Base-by-base conservation (phyloP, 2,797 vertebrate genomes). In the Pyrrhura leucotis region DNA sequence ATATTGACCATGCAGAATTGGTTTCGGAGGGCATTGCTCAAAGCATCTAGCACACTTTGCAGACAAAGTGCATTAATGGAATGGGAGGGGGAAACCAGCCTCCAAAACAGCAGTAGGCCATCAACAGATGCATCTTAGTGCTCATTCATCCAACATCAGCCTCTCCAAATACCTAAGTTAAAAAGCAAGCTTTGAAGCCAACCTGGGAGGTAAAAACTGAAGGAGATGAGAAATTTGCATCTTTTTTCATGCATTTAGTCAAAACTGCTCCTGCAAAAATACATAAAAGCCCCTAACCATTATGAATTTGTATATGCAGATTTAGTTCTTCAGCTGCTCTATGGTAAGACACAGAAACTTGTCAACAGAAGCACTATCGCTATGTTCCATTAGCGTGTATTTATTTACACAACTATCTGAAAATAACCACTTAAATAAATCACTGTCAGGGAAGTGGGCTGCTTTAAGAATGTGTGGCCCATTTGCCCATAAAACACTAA, bases 261-360 rank as follows among this genome's bases (percentile, higher is more conserved):
- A 88, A 96, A 96, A 91, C 37, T 45, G 19, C 63, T 93, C 56
- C 51, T 63, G 76, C 69, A 88, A 94, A 96, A 96, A 63, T 51
- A 73, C 89, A 89, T 93, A 86, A 94, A 85, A 92, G 79, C 67
- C 56, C 74, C 67, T 93, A 96, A 95, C 77, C 48, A 58, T 96
- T 95, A 94, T 68, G 89, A 63, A 88, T 97, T 95, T 93, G 88
- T 96, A 62, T 94, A 96, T 86, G 91, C 76, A 95, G 89, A 95
- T 95, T 93, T 82, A 78, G 71, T 90, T 95, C 89, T 74, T 91
- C 83, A 44, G 48, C 74, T 72, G 54, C 51, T 93, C 93, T 94
- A 77, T 65, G 63, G 88, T 39, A 88, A 95, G 92, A 93, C 67
- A 84, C 62, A 85, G 85, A 95, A 94, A 93, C 83, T 67, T 96